These are phyloP conservation scores for Corvus hawaiiensis DNA, from an alignment of 2,113 vertebrate genomes.

Conservation along the genomic window DNA sequence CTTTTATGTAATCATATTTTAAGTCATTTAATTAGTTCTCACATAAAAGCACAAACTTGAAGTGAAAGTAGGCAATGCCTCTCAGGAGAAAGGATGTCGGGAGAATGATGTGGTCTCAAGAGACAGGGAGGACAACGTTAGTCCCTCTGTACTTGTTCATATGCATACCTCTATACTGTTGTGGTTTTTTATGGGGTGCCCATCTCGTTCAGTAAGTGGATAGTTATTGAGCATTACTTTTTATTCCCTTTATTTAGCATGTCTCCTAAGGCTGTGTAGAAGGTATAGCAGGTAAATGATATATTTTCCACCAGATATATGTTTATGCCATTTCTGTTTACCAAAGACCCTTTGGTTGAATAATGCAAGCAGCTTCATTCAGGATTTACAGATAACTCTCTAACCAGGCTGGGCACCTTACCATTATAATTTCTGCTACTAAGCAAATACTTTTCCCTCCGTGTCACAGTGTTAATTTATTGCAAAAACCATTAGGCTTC, in stretches of 20 bases:
- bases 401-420: neutral
- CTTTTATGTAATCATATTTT: neutral
- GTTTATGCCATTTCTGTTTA: neutral
- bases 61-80: neutral
- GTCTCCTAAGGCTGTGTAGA: neutral
- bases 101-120: neutral
- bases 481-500: slow-evolving; percentile 11
- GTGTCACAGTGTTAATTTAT: neutral
- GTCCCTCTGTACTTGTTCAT: neutral
- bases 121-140: neutral
- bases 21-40: neutral
- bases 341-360: neutral
- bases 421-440: neutral
- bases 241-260: neutral
- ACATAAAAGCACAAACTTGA: neutral
- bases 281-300: neutral
- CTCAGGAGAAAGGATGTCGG: neutral
- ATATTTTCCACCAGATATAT: neutral
- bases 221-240: neutral
- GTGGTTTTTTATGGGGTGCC: neutral
- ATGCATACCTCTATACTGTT: neutral
- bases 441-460: neutral
- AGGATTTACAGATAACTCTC: neutral
- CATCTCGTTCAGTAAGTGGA: neutral
- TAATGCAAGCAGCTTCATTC: neutral